Evolutionary conservation across 2,888 invertebrate species (phyloP), one percentile per base, ranked within the genome.

Genomic region (Ptychoptera albimana): DNA sequence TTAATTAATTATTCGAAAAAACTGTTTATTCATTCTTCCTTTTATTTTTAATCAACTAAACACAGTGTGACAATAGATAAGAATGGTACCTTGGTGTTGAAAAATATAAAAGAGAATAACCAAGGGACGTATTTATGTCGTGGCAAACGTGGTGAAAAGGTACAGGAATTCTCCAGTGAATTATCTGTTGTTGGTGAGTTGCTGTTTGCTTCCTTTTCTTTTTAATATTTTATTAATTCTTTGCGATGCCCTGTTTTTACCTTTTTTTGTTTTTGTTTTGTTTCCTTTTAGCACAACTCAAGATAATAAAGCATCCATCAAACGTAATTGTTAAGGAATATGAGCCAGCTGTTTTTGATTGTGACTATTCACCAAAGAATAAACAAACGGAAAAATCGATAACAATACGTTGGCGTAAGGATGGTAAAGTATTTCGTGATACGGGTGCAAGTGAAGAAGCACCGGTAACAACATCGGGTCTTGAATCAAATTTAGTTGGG

Each of bases 291-390:
- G 80, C 71, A 36, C 71, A 73, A 44, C 77, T 81, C 2, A 61
- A 60, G 44, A 69, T 82, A 50, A 64, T 63, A 15, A 58, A 66
- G 39, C 70, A 74, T 34, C 81, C 82, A 7, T 59, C 68, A 45
- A 69, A 72, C 31, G 68, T 70, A 23, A 73, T 74, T 10, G 73
- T 57, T 35, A 61, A 79, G 54, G 86, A 87, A 61, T 80, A 77
- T 40, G 74, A 77, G 42, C 58, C 69, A 2, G 74, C 74, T 0
- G 66, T 70, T 6, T 64, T 87, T 48, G 69, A 64, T n/a, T 87
- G 87, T 56, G 64, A 67, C n/a, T 76, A 73, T 50, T 66, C 64
- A 16, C 9, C 11, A 16, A 70, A 77, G 4, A 40, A 48, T 23
- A 51, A 47, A 37, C 16, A 37, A 37, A 14, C 42, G 45, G 11